Evolutionary conservation across 1,140 invertebrate species (phyloP).

Genomic region (Leptestheria dahalacensis): DNA sequence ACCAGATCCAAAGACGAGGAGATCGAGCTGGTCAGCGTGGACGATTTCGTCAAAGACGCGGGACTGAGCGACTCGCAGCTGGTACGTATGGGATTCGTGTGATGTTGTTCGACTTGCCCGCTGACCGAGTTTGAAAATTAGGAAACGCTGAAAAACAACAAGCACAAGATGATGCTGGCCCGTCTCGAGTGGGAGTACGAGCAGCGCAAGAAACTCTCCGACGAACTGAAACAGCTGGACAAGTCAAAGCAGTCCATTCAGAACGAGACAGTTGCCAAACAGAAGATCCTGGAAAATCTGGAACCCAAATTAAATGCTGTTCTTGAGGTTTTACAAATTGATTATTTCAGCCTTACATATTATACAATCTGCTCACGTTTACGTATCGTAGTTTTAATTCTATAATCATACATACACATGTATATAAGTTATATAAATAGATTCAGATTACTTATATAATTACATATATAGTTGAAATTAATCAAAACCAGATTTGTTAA

Average conservation of each 20-base stretch:
- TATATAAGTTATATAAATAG: too few relatives aligned
- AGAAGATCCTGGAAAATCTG: conserved; percentile 62
- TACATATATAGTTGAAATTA: too few relatives aligned
- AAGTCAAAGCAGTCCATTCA: conserved; percentile 57
- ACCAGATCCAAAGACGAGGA: conserved; percentile 81
- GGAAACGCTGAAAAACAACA: conserved; percentile 46
- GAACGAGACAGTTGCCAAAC: conserved; percentile 59
- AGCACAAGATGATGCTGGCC: conserved; percentile 66
- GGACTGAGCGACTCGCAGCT: conserved; percentile 49
- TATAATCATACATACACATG: too few relatives aligned
- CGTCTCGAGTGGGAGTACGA: conserved; percentile 80
- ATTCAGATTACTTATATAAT: too few relatives aligned
- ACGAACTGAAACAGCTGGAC: conserved; percentile 56
- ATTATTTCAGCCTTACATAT: too few relatives aligned
- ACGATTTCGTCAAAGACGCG: conserved; percentile 71
- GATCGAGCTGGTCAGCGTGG: conserved; percentile 68
- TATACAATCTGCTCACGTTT: conserved; percentile 4
- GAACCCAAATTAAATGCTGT: conserved; percentile 58
- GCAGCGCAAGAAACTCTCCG: conserved; percentile 68
- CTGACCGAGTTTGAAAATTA: conserved; percentile 28
- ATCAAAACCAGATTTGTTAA: too few relatives aligned
- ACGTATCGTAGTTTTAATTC: background rate
- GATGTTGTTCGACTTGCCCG: conserved; percentile 22
- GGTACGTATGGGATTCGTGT: conserved; percentile 36
- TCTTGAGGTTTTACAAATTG: conserved; percentile 37